Percentiles rank a stretch among this genome's conserved stretches.
These are phyloP conservation scores for Anadara kagoshimensis DNA, from an alignment of 1,140 invertebrate species.

Conservation along the genomic window DNA sequence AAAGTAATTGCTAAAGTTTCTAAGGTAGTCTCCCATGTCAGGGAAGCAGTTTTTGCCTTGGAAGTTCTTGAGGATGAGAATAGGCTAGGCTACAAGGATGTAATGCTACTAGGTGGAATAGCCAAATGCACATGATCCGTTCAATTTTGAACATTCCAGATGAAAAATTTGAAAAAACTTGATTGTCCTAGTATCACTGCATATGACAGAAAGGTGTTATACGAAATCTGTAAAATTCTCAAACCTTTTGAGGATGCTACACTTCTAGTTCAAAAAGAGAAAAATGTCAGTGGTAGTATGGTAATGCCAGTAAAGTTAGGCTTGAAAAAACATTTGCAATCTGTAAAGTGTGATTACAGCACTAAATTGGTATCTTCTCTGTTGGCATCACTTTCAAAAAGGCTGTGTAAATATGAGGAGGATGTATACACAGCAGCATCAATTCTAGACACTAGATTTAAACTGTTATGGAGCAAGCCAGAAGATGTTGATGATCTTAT, in stretches of 20 bases:
- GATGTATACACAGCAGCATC: slow-evolving; percentile 4
- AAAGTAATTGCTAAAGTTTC: background rate
- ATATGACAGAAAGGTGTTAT: background rate
- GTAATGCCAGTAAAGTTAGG: slow-evolving; percentile 2
- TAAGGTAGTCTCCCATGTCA: slow-evolving; percentile 1
- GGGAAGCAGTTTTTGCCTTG: background rate
- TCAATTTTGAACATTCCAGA: background rate
- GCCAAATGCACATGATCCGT: slow-evolving; percentile 5
- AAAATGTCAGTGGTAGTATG: slow-evolving; percentile 14
- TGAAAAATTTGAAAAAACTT: background rate
- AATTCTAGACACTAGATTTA: slow-evolving; percentile 32
- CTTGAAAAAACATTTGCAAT: background rate
- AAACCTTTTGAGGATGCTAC: slow-evolving; percentile 12
- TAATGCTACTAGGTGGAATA: slow-evolving; percentile 16
- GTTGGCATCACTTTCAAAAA: slow-evolving; percentile 1
- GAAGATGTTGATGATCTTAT: background rate
- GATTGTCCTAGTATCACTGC: background rate
- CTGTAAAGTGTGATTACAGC: background rate
- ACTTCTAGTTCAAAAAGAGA: slow-evolving; percentile 1
- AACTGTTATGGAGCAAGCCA: slow-evolving; percentile 12
- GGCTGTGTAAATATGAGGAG: background rate
- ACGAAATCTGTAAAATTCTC: slow-evolving; percentile 3
- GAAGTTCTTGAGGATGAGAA: background rate
- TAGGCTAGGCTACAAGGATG: background rate
- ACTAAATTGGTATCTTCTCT: background rate